Base-by-base conservation (phyloP, 2,113 vertebrate species). In the Crotalus helleri region DNA sequence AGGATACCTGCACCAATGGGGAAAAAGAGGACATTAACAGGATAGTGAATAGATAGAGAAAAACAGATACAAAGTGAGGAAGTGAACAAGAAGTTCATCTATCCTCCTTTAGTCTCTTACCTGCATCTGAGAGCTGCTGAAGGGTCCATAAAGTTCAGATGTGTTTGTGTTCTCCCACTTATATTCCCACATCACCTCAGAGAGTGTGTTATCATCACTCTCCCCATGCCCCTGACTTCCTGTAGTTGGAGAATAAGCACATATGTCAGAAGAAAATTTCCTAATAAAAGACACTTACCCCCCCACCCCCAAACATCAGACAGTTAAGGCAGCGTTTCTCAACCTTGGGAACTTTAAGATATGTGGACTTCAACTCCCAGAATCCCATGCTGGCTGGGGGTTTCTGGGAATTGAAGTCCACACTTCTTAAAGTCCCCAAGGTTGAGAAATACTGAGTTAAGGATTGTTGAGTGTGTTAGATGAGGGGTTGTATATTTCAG, bases 121-220 rank as follows among this genome's bases (percentile, higher is more conserved):
- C 98, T 99, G 98, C 98, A 99, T 99, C 97, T 99, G 98, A 87
- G 97, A 97, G 85, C 98, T 99, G 97, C 97, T 98, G 95, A 99
- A 99, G 33, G 99, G 99, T 0, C 99, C 99, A 0, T 98, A 99
- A 17, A 99, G 94, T 92, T 99, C 98, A 0, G 98, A 98, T 4
- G 97, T 96, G 2, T 98, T 97, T 3, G 97, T 93, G 64, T 98
- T 98, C 17, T 98, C 98, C 98, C 98, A 99, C 54, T 98, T 99
- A 95, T 99, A 99, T 54, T 99, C 98, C 98, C 98, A 99, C 98
- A 98, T 97, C 93, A 98, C 98, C 11, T 97, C 98, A 2, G 51
- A 57, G 24, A 96, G 90, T 1, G 97, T 97, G 0, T 93, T 97
- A 97, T 95, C 88, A 0, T n/a, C 59, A 12, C 0, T 59, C 2